These are phyloP conservation scores for Goniozus legneri DNA, from an alignment of 1,140 invertebrate species.

Conservation along the genomic window DNA sequence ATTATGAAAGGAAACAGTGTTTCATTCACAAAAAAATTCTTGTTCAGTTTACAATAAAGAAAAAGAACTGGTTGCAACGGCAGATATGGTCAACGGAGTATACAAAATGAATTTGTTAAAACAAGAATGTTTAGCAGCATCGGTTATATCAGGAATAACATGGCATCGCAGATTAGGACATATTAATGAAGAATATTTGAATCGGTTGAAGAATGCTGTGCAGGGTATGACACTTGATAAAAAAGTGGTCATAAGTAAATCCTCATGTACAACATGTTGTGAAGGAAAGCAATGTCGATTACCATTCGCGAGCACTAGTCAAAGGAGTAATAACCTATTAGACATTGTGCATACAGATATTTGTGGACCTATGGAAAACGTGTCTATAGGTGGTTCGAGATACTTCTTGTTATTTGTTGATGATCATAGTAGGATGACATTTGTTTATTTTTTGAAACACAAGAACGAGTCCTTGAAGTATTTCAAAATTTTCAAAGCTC, in stretches of 20 bases:
- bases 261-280: background rate
- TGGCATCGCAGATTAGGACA: slow-evolving; percentile 7
- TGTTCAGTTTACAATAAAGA: slow-evolving; percentile 29
- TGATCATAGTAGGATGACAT: slow-evolving; percentile 37
- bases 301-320: background rate
- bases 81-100: background rate
- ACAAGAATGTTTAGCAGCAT: background rate
- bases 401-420: slow-evolving; percentile 50
- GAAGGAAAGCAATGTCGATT: background rate
- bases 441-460: slow-evolving; percentile 37
- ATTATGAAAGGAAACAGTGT: slow-evolving; percentile 25
- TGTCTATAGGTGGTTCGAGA: slow-evolving; percentile 33
- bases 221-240: background rate
- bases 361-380: slow-evolving; percentile 44
- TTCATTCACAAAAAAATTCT: slow-evolving; percentile 11
- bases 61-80: background rate
- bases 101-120: background rate
- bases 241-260: background rate
- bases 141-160: background rate
- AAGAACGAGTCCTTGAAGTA: slow-evolving; percentile 8
- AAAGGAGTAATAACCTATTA: slow-evolving; percentile 4
- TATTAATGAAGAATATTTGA: background rate
- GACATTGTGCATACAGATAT: slow-evolving; percentile 44
- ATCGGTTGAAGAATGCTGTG: background rate
- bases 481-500: background rate